These are phyloP conservation scores for Dryadula phaetusa DNA, from an alignment of 2,888 invertebrate genomes.

Conservation along the genomic window DNA sequence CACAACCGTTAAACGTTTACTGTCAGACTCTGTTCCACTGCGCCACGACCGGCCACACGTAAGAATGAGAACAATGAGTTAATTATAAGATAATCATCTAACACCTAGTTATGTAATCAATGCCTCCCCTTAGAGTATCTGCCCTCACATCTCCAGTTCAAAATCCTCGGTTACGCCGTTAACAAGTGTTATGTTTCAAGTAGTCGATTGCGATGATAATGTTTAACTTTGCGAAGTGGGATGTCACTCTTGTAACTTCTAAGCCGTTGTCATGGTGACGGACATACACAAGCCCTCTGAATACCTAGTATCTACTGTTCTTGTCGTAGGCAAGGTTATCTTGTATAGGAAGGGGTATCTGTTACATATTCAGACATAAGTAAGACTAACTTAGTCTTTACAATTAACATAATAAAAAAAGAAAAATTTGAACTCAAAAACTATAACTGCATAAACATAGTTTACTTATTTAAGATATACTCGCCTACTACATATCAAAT, in stretches of 20 bases:
- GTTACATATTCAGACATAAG: too few species aligned
- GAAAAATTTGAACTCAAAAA: too few species aligned
- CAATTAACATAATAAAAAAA: too few species aligned
- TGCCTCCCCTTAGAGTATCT: constrained; percentile 1
- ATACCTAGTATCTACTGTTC: too few species aligned
- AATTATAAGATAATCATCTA: neutral
- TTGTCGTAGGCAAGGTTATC: too few species aligned
- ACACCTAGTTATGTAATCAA: constrained; percentile 10
- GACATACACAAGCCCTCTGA: too few species aligned
- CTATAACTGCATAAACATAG: neutral
- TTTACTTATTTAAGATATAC: neutral
- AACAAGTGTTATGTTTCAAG: constrained; percentile 20
- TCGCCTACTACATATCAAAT: neutral
- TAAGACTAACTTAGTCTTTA: too few species aligned
- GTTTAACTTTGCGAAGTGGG: constrained; percentile 15
- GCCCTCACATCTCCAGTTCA: constrained; percentile 15
- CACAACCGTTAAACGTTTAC: too few species aligned
- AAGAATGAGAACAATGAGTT: neutral
- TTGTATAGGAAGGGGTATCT: too few species aligned
- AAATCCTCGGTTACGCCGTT: constrained; percentile 11
- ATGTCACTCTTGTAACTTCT: constrained; percentile 12
- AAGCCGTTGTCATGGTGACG: neutral
- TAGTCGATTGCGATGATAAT: constrained; percentile 22
- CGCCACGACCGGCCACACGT: too few species aligned
- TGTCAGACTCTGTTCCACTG: too few species aligned